Percentiles rank a stretch among this genome's conserved stretches.
Evolutionary conservation across 2,888 invertebrate genomes (phyloP).

Genomic region (Fragum fragum): DNA sequence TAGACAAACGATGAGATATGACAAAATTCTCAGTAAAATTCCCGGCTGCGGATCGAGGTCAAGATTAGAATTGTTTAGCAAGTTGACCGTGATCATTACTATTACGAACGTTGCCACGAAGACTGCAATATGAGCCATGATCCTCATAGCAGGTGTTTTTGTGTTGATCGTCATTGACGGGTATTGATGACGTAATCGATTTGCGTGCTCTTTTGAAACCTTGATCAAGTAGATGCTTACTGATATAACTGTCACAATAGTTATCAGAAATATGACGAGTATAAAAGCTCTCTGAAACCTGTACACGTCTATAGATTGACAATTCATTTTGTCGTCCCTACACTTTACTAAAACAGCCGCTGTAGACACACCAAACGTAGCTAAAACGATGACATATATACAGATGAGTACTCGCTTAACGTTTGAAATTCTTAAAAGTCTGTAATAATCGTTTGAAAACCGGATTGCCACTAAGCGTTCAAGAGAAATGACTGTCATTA

Average conservation of each 20-base stretch:
- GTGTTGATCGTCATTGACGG: background rate
- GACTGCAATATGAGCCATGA: background rate
- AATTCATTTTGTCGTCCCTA: background rate
- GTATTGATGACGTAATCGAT: background rate
- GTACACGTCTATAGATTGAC: background rate
- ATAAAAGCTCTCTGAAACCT: background rate
- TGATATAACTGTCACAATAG: background rate
- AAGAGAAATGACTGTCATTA: background rate
- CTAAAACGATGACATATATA: background rate
- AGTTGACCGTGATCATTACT: background rate
- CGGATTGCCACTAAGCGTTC: conserved; percentile 5
- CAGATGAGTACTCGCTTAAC: background rate
- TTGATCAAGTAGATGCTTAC: background rate
- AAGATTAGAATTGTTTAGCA: background rate
- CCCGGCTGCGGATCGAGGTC: background rate
- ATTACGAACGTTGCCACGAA: background rate
- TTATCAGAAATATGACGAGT: background rate
- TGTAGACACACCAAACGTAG: background rate
- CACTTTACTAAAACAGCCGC: background rate
- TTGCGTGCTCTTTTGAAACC: background rate
- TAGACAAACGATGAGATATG: background rate
- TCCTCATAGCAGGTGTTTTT: background rate
- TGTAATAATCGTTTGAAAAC: background rate
- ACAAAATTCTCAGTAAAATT: background rate
- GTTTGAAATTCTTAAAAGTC: background rate